Evolutionary conservation across 35 echinoderm and acorn worm genomes (phyloP).

Genomic region (Apostichopus japonicus): DNA sequence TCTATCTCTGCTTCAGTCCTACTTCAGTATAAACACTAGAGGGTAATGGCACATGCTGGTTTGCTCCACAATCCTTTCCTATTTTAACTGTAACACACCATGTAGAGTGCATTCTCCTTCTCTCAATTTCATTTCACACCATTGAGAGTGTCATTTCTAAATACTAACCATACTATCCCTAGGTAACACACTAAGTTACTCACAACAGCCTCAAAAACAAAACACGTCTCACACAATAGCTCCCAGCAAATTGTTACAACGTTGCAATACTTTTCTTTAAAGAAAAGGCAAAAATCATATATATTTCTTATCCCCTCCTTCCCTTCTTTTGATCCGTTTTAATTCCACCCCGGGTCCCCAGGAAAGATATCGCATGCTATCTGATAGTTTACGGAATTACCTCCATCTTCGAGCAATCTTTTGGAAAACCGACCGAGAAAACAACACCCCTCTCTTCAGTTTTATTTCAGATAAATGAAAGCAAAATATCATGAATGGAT

Average conservation of each 20-base stretch:
- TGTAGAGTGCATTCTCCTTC: neutral
- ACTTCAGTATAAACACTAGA: neutral
- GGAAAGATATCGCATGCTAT: slow-evolving; percentile 1
- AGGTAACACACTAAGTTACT: neutral
- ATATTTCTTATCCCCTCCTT: neutral
- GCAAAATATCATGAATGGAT: slow-evolving; percentile 1
- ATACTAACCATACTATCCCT: neutral
- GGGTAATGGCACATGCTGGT: neutral
- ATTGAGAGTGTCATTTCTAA: neutral
- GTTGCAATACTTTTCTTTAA: neutral
- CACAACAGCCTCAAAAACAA: slow-evolving; percentile 4
- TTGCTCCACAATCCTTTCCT: neutral
- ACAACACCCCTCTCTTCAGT: slow-evolving; percentile 21
- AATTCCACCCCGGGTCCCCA: neutral
- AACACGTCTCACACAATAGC: neutral
- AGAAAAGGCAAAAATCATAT: neutral
- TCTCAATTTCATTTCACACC: neutral
- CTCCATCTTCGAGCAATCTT: slow-evolving; percentile 7
- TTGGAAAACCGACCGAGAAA: neutral
- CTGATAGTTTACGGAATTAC: slow-evolving; percentile 14
- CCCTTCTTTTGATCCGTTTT: neutral
- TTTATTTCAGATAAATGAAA: slow-evolving; percentile 40
- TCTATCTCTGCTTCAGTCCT: neutral
- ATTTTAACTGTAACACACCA: neutral
- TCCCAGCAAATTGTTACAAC: neutral